Conservation (phyloP, 2,113 vertebrate genomes). For the Arvicanthis niloticus region DNA sequence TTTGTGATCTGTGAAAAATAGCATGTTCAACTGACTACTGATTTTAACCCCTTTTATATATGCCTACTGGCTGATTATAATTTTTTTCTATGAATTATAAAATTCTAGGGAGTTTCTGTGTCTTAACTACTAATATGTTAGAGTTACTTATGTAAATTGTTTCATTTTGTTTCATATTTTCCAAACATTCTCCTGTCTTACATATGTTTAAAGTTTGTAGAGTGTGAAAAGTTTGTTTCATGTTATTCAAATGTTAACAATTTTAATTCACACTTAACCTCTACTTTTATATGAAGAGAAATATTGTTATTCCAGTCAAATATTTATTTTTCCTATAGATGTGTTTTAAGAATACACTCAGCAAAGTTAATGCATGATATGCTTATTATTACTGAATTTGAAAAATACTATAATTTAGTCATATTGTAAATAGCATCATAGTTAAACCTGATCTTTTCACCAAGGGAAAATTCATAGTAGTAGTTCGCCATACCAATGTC, state of each 20-base stretch:
- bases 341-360: background rate
- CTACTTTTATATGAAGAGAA: conserved; percentile 1
- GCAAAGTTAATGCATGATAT: background rate
- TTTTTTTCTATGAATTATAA: conserved; percentile 40
- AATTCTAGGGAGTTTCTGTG: background rate
- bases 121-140: background rate
- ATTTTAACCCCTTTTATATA: background rate
- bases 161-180: background rate
- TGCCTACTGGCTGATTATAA: background rate
- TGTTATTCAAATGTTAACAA: background rate
- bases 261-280: background rate
- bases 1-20: background rate
- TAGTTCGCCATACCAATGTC: conserved; percentile 13
- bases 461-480: background rate
- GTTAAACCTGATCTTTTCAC: background rate
- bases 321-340: background rate
- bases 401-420: background rate
- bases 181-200: background rate
- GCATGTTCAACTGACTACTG: conserved; percentile 5
- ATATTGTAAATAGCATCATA: background rate
- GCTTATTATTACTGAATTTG: conserved; percentile 31
- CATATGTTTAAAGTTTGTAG: conserved; percentile 36
- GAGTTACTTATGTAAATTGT: background rate
- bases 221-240: background rate
- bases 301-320: background rate